These are phyloP conservation scores for Papilio glaucus DNA, from an alignment of 1,140 invertebrate genomes.

Conservation along the genomic window DNA sequence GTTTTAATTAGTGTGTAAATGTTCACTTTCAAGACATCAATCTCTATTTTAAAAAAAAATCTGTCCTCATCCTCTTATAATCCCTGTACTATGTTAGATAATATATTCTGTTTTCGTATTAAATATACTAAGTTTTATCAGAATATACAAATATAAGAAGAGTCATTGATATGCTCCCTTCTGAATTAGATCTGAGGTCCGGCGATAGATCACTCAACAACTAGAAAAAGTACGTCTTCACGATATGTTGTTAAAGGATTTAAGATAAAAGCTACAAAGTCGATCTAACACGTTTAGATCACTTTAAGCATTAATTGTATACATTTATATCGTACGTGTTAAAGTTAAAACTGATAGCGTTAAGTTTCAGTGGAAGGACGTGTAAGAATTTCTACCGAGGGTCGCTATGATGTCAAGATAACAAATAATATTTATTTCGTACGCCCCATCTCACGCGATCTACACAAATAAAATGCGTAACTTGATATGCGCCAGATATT, in stretches of 20 bases:
- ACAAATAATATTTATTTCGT: conserved; percentile 76
- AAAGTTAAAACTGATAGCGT: conserved; percentile 58
- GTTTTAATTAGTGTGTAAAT: too few relatives aligned
- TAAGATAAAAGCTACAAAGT: neutral
- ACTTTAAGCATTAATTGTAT: conserved; percentile 24
- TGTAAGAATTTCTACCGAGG: conserved; percentile 72
- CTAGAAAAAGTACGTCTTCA: too few relatives aligned
- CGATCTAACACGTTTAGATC: conserved; percentile 14
- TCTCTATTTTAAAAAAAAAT: too few relatives aligned
- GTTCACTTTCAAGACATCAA: too few relatives aligned
- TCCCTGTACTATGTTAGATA: too few relatives aligned
- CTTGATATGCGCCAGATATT: conserved; percentile 50
- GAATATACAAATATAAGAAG: too few relatives aligned
- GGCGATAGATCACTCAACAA: too few relatives aligned
- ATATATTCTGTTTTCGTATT: too few relatives aligned
- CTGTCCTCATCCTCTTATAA: too few relatives aligned
- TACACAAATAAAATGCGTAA: conserved; percentile 78
- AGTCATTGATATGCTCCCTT: too few relatives aligned
- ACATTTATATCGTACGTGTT: conserved; percentile 49
- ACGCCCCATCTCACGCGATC: conserved; percentile 70
- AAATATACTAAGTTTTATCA: too few relatives aligned
- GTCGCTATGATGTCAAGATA: conserved; percentile 67
- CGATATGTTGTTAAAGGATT: conserved; percentile 21
- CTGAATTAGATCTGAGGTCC: too few relatives aligned
- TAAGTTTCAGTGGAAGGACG: conserved; percentile 69